Percentiles rank a stretch among this genome's conserved stretches.
Conservation (phyloP, 1,140 invertebrate genomes). For the Oreohelix idahoensis region DNA sequence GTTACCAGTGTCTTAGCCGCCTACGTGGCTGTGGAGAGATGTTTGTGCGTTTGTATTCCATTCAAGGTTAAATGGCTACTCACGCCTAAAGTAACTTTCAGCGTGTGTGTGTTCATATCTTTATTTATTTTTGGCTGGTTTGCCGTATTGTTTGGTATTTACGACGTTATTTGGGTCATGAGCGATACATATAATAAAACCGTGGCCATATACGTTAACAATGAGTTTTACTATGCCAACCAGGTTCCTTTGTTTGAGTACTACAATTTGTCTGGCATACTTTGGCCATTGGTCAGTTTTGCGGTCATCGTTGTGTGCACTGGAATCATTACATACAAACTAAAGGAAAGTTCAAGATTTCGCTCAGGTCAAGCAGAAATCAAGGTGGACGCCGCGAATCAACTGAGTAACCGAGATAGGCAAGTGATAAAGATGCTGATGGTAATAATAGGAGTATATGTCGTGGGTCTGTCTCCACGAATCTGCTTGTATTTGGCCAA, state of each 20-base stretch:
- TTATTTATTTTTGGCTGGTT: conserved; percentile 32
- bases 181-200: conserved; percentile 2
- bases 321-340: conserved; percentile 16
- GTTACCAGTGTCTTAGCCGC: conserved; percentile 26
- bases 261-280: conserved; percentile 32
- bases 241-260: conserved; percentile 16
- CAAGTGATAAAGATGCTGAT: conserved; percentile 34
- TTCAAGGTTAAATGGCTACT: conserved; percentile 32
- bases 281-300: conserved; percentile 24
- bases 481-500: conserved; percentile 10
- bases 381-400: not conserved
- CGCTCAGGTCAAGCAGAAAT: not conserved
- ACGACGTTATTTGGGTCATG: conserved; percentile 24
- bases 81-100: conserved; percentile 29
- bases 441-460: conserved; percentile 17
- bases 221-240: conserved; percentile 28
- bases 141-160: conserved; percentile 15
- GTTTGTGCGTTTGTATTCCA: conserved; percentile 28
- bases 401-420: conserved; percentile 1
- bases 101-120: conserved; percentile 3
- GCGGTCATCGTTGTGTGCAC: conserved; percentile 2
- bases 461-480: conserved; percentile 7
- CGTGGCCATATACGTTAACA: conserved; percentile 13
- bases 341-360: conserved; percentile 25
- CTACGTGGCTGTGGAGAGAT: conserved; percentile 35